A percentile compares a stretch with the other conserved stretches of the same genome.
phyloP scores from a whole-genome alignment of 2,888 invertebrate species.

The Chironomus tentans region DNA sequence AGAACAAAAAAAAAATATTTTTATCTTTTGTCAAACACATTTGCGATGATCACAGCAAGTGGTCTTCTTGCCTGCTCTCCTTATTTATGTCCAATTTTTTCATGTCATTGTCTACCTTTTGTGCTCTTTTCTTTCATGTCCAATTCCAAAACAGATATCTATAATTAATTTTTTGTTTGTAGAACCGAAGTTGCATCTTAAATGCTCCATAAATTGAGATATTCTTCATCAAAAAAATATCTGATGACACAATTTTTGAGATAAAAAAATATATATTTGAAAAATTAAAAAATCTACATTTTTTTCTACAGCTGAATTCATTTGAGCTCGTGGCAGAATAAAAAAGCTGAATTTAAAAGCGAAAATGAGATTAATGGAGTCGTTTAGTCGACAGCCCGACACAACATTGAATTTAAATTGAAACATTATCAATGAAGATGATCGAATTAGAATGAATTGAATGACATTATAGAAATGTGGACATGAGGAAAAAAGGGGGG shows the following conservation, averaged over 20 bases:
- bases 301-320: neutral
- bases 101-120: neutral
- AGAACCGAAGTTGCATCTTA: constrained; percentile 25
- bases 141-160: neutral
- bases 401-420: constrained; percentile 26
- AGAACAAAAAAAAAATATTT: neutral
- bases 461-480: too few species aligned
- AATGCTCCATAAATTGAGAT: constrained; percentile 18
- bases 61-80: neutral
- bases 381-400: constrained; percentile 22
- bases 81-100: neutral
- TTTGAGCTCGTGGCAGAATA: constrained; percentile 5
- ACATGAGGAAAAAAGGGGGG: too few species aligned
- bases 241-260: too few species aligned
- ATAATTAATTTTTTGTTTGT: constrained; percentile 21
- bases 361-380: constrained; percentile 26
- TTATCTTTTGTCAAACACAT: constrained; percentile 8
- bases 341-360: neutral
- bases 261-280: too few species aligned
- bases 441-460: neutral
- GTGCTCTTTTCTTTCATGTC: neutral
- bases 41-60: constrained; percentile 14
- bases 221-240: neutral
- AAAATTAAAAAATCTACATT: neutral
- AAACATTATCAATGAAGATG: neutral